Base-by-base conservation (phyloP, 1,140 invertebrate species). In the Vollenhovia emeryi region DNA sequence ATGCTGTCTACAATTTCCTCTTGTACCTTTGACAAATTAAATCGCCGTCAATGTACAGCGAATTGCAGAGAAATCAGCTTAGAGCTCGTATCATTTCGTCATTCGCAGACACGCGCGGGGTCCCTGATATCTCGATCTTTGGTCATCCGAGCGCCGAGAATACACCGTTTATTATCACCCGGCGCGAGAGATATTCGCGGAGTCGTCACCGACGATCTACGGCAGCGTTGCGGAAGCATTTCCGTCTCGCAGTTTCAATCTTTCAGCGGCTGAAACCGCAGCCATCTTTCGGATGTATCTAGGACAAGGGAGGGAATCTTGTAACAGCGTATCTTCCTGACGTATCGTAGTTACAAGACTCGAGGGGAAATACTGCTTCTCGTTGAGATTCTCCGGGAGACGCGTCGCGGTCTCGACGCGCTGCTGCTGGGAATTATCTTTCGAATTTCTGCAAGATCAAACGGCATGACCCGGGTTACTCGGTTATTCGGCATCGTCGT, bases 381-480 rank as follows among this genome's bases (percentile, higher is more conserved):
- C 78, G 78, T 82, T 73, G 78, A 82, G 78, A 82, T 73, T 82
- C 66, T 33, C 78, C 11, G 24, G 69, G 36, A 40, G 43, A 50
- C 50, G 50, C 36, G 21, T 43, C 78, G 48, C 64, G 64, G 9
- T 24, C 27, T 9, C 4, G 36, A n/a, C 36, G 50, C n/a, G n/a
- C n/a, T n/a, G n/a, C 78, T 82, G 40, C 27, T 82, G 78, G 78
- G 50, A 82, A 82, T 82, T 73, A 82, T 82, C 78, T 57, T 57
- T 59, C n/a, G 50, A 82, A 82, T 82, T 82, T 82, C 66, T 40
- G 27, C 27, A 45, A 82, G 66, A 82, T 82, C 78, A 82, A 82
- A 82, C 78, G 66, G 78, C 78, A 59, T 82, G 78, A 82, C 78
- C 75, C 36, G 27, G 78, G 66, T 82, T 82, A 82, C 78, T 82